Conservation (phyloP, 2,113 vertebrate species). For the Cinclus cinclus region DNA sequence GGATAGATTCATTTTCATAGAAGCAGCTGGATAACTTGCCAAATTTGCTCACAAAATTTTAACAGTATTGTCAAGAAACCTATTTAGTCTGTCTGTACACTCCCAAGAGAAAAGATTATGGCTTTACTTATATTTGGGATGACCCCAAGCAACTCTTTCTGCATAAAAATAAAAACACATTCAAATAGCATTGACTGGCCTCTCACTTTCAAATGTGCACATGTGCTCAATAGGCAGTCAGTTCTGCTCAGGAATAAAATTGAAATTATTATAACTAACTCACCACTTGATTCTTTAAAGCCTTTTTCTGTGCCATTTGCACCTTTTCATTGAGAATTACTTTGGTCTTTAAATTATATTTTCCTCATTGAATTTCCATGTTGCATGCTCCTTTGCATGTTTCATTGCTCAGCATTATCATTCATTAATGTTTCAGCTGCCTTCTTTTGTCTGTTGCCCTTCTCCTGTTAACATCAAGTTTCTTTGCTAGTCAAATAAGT, state of each 20-base stretch:
- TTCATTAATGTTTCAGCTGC: constrained; percentile 56
- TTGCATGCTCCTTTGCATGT: constrained; percentile 37
- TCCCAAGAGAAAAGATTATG: not conserved
- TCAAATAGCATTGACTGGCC: not conserved
- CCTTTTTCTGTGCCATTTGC: not conserved
- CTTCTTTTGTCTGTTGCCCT: constrained; percentile 56
- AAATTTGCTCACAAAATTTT: constrained; percentile 11
- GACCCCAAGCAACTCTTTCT: not conserved
- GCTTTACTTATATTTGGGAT: not conserved
- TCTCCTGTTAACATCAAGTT: constrained; percentile 54
- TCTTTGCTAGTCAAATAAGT: constrained; percentile 56
- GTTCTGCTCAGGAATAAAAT: not conserved
- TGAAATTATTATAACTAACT: constrained; percentile 24
- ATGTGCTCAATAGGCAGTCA: not conserved
- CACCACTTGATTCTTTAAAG: not conserved
- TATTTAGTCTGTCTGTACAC: not conserved
- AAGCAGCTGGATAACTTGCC: not conserved
- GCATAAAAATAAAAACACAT: constrained; percentile 15
- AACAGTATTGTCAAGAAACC: not conserved
- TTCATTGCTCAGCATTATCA: constrained; percentile 53
- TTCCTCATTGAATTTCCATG: constrained; percentile 36
- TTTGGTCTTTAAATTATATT: constrained; percentile 42
- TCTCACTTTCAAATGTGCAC: not conserved
- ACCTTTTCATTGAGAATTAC: constrained; percentile 41
- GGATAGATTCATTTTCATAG: not conserved